Base-by-base conservation (phyloP, 2,797 vertebrate species). In the Furcifer pardalis region DNA sequence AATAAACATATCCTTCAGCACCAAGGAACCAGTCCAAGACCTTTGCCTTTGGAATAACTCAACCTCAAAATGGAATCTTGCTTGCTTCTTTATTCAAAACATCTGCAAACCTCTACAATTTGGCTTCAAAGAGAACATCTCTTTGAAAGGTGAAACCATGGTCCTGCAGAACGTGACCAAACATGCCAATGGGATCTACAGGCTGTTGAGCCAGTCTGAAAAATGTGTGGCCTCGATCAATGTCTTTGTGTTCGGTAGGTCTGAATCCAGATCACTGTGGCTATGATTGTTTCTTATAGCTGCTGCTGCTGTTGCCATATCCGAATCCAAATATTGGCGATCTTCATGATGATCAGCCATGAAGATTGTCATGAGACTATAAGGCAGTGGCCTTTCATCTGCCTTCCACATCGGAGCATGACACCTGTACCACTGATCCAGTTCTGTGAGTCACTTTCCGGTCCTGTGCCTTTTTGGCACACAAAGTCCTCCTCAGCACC, bases 1-100 rank as follows among this genome's bases (percentile, higher is more conserved):
- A 1, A 3, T 37, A 3, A 0, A 60, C 0, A 3, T 69, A 32
- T 3, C 27, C 0, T 13, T 80, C 2, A 1, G 3, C 17, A 15
- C 2, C 27, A 15, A 13, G 23, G 5, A 10, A 56, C 2, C 1
- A 0, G 0, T 40, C 8, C 1, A 0, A 0, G 72, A 85, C 2
- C 0, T 76, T 1, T 81, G 37, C 4, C 2, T 85, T 3, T 77
- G 79, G 79, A 80, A 65, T 19, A n/a, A 17, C 2, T 2, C 1
- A 8, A 17, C 1, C 2, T 75, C 32, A 5, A 1, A 1, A 0
- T 85, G 84, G 84, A 2, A 37, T 0, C 5, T 1, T 0, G 6
- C 1, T 0, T 81, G 72, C 62, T 9, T 60, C 0, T 60, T 80
- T 68, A 12, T 1, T 21, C 0, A 1, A 0, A 1, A 13, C 30